Evolutionary conservation across 37 sponge, comb jelly and placozoan genomes (phyloP), one percentile per base, ranked within the genome.

Genomic region (Geodia barretti): DNA sequence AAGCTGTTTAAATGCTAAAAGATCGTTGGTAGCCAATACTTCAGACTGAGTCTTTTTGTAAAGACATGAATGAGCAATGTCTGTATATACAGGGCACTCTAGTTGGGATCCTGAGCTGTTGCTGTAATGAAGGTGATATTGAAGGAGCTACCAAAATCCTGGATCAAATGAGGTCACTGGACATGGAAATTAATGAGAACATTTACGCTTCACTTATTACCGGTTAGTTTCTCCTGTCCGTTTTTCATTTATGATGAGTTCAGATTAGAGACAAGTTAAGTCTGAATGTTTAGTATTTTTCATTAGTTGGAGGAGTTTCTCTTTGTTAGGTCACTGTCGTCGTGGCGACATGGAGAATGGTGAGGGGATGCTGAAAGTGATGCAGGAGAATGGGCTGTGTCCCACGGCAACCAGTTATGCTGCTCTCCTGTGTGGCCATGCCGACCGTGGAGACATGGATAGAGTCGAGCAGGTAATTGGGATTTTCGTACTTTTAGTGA

Each of bases 381-480:
- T 76, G 77, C 30, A 39, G 75, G 60, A 28, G 33, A 79, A 79
- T 9, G 36, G 70, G 17, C 24, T 80, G 32, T 36, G n/a, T 47
- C 76, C 76, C 19, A 58, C 39, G 36, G 62, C 35, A 58, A 58
- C 39, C 28, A 75, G 54, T 39, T 86, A 64, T 63, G 73, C 74
- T n/a, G 73, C 81, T 41, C 73, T 86, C 1, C 59, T 86, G 54
- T 59, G 74, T 58, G 87, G 81, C 42, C 62, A 80, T 25, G 87
- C 87, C 19, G 81, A 86, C 54, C 38, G 66, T 29, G 81, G 81
- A 26, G 68, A 79, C 68, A 75, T 79, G 37, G 75, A 65, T 0
- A 41, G 39, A 2, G 29, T 86, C 21, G 25, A 79, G 23, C 41
- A 33, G 42, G 87, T 86, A 62, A 47, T 7, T 47, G n/a, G n/a